A percentile compares a stretch with the other conserved stretches of the same genome.
phyloP scores from a whole-genome alignment of 2,797 vertebrate genomes.

The Macroramphosus scolopax region DNA sequence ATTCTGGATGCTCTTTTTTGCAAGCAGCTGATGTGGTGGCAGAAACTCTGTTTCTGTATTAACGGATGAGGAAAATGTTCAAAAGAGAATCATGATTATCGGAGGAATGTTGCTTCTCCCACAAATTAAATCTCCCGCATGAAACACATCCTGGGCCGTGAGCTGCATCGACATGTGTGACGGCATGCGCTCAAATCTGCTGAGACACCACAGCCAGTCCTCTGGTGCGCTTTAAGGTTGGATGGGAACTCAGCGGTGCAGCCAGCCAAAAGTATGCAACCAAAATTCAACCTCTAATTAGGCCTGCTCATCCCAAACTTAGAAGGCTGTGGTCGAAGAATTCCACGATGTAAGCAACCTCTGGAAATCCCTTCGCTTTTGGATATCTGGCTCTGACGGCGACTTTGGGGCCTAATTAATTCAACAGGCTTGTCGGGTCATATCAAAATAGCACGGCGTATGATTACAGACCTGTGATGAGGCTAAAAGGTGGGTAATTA shows the following conservation, averaged over 20 bases:
- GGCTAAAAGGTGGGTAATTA: slow-evolving; percentile 51
- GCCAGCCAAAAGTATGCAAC: slow-evolving; percentile 53
- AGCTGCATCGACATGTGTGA: slow-evolving; percentile 45
- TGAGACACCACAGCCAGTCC: slow-evolving; percentile 48
- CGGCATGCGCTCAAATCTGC: slow-evolving; percentile 48
- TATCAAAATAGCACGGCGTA: slow-evolving; percentile 52
- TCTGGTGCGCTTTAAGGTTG: slow-evolving; percentile 52
- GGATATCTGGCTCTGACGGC: slow-evolving; percentile 58
- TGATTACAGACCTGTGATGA: slow-evolving; percentile 41
- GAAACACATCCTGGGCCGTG: slow-evolving; percentile 28
- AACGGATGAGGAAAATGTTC: too few species aligned
- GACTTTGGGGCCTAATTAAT: slow-evolving; percentile 67
- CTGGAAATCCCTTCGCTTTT: slow-evolving; percentile 55
- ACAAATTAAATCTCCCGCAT: too few species aligned
- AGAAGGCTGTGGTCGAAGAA: slow-evolving; percentile 50
- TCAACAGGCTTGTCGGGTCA: slow-evolving; percentile 49
- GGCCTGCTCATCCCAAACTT: slow-evolving; percentile 59
- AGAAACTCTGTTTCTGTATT: too few species aligned
- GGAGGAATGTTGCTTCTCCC: too few species aligned
- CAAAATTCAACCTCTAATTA: slow-evolving; percentile 70
- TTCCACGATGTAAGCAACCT: slow-evolving; percentile 55
- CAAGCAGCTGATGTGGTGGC: too few species aligned
- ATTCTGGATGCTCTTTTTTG: too few species aligned
- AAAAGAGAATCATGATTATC: too few species aligned
- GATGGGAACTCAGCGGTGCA: slow-evolving; percentile 42